Conservation (phyloP, 2,113 vertebrate genomes). For the Otus sunia region DNA sequence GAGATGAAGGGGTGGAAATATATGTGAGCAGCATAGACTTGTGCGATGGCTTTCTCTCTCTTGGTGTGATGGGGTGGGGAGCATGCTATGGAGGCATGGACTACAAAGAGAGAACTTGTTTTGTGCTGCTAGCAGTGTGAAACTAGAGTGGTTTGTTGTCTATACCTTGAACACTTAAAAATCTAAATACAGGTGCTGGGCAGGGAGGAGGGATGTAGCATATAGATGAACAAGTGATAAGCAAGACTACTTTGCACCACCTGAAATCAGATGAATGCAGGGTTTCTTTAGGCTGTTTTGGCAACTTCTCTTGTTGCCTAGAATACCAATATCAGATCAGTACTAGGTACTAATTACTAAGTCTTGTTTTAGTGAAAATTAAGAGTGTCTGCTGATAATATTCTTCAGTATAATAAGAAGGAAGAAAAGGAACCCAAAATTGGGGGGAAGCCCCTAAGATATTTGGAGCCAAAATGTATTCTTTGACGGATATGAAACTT, state of each 20-base stretch:
- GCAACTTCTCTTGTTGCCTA: background rate
- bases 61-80: background rate
- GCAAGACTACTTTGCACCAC: background rate
- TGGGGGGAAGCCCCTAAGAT: rapidly evolving
- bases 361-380: background rate
- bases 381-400: background rate
- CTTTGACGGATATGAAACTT: background rate
- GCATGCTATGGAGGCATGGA: rapidly evolving
- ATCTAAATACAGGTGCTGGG: background rate
- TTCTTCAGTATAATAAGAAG: background rate
- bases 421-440: background rate
- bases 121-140: background rate
- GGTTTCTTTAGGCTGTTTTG: background rate
- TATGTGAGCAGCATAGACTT: background rate
- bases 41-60: background rate
- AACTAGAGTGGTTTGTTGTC: background rate
- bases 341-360: background rate
- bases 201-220: background rate
- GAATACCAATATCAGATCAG: background rate
- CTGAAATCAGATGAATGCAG: background rate
- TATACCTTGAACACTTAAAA: background rate
- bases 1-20: background rate
- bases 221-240: background rate
- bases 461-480: background rate
- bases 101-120: background rate